Evolutionary conservation across 2,888 invertebrate species (phyloP).

Genomic region (Apamea monoglypha): DNA sequence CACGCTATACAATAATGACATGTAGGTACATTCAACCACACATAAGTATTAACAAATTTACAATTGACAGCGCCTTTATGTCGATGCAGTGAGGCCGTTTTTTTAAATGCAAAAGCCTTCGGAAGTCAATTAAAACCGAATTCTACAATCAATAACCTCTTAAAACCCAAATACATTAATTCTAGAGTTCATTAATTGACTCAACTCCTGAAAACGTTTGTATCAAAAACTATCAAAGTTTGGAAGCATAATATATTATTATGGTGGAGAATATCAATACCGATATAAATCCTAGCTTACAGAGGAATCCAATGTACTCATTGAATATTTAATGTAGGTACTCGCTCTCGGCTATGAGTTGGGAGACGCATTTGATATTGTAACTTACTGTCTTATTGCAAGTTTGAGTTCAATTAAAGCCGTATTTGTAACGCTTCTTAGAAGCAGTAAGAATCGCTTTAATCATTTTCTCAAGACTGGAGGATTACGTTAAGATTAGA

Average conservation of each 20-base stretch:
- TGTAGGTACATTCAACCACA: background rate
- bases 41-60: too few relatives aligned
- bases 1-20: background rate
- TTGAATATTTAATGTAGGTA: constrained; percentile 60
- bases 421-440: constrained; percentile 6
- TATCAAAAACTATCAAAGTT: constrained; percentile 12
- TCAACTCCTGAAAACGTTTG: constrained; percentile 17
- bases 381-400: constrained; percentile 26
- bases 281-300: constrained; percentile 53
- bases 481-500: background rate
- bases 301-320: constrained; percentile 38
- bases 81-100: too few relatives aligned
- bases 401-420: constrained; percentile 11
- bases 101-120: background rate
- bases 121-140: background rate
- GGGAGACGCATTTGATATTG: constrained; percentile 31
- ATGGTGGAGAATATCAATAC: constrained; percentile 46
- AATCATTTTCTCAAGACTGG: too few relatives aligned
- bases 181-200: constrained; percentile 10
- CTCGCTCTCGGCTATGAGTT: constrained; percentile 19
- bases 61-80: background rate
- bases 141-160: background rate
- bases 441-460: background rate
- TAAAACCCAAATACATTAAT: background rate
- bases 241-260: constrained; percentile 26